Conservation (phyloP, 1,140 invertebrate genomes). For the Zaprionus davidi region DNA sequence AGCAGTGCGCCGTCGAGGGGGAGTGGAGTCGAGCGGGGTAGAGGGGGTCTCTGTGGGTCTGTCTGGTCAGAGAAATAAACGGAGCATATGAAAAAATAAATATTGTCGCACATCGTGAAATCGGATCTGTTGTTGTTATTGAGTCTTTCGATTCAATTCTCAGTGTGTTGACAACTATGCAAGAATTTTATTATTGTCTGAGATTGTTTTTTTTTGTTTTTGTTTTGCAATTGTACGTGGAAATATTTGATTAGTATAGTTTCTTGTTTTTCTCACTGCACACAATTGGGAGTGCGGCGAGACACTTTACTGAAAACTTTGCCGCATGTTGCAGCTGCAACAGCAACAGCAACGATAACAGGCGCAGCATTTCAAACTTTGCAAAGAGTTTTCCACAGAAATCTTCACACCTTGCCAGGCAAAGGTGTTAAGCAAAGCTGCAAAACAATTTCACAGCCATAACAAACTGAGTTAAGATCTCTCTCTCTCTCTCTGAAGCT, state of each 20-base stretch:
- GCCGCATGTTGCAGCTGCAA: slow-evolving; percentile 29
- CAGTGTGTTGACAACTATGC: slow-evolving; percentile 72
- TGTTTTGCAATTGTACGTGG: slow-evolving; percentile 14
- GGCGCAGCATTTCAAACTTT: neutral
- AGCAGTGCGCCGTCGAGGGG: neutral
- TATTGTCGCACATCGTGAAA: slow-evolving; percentile 69
- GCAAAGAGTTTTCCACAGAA: slow-evolving; percentile 19
- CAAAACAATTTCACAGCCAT: neutral
- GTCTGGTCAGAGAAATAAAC: slow-evolving; percentile 47
- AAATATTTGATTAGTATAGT: slow-evolving; percentile 10
- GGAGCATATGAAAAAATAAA: slow-evolving; percentile 70
- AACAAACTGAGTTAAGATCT: neutral
- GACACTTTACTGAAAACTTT: neutral
- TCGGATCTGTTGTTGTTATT: slow-evolving; percentile 78
- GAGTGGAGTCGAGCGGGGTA: neutral
- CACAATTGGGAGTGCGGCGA: neutral
- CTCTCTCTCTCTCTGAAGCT: no score
- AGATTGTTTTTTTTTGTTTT: slow-evolving; percentile 18
- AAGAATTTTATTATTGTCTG: slow-evolving; percentile 81
- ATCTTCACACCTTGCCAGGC: slow-evolving; percentile 9
- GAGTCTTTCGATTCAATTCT: slow-evolving; percentile 68
- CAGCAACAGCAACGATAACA: neutral
- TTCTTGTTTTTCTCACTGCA: neutral
- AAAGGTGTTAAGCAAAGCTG: slow-evolving; percentile 2
- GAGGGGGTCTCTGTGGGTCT: neutral